phyloP scores from a whole-genome alignment of 2,888 invertebrate genomes.

The Hirtodrosophila duncani region DNA sequence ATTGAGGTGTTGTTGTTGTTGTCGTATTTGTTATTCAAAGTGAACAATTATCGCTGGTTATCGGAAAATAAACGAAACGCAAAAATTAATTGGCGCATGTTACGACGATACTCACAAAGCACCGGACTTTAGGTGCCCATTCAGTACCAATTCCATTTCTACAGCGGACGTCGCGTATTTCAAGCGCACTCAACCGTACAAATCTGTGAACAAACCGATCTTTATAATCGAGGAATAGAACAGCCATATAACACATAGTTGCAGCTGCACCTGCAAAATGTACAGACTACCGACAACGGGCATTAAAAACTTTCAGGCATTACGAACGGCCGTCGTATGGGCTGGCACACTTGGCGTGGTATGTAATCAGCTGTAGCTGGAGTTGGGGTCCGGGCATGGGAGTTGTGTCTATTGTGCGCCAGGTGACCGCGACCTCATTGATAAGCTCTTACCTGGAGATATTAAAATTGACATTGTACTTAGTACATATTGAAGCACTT shows the following conservation, averaged over 20 bases:
- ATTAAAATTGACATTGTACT: not conserved
- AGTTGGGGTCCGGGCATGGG: too few relatives aligned
- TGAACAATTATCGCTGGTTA: slow-evolving; percentile 29
- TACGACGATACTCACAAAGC: slow-evolving; percentile 27
- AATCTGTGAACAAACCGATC: slow-evolving; percentile 25
- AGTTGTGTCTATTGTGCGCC: not conserved
- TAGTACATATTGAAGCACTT: slow-evolving; percentile 1
- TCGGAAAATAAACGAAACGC: slow-evolving; percentile 22
- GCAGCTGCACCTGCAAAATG: slow-evolving; percentile 27
- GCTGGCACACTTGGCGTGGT: slow-evolving; percentile 59
- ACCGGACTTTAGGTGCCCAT: too few relatives aligned
- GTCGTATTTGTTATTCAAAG: slow-evolving; percentile 20
- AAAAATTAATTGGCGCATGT: slow-evolving; percentile 54
- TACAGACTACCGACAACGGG: slow-evolving; percentile 30
- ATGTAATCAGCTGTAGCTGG: slow-evolving; percentile 33
- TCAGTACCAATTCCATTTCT: slow-evolving; percentile 44
- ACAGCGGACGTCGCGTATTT: slow-evolving; percentile 28
- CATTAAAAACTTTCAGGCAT: slow-evolving; percentile 54
- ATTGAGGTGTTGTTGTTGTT: slow-evolving; percentile 26
- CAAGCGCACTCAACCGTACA: slow-evolving; percentile 40
- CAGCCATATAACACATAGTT: not conserved
- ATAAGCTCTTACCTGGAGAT: too few relatives aligned
- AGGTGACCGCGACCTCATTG: slow-evolving; percentile 33
- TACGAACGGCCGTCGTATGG: slow-evolving; percentile 39
- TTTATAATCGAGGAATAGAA: not conserved